A percentile compares a stretch with the other conserved stretches of the same genome.
Conservation (phyloP, 30 jellyfish, hydroid and myxozoan species). For the Chrysaora quinquecirrha region DNA sequence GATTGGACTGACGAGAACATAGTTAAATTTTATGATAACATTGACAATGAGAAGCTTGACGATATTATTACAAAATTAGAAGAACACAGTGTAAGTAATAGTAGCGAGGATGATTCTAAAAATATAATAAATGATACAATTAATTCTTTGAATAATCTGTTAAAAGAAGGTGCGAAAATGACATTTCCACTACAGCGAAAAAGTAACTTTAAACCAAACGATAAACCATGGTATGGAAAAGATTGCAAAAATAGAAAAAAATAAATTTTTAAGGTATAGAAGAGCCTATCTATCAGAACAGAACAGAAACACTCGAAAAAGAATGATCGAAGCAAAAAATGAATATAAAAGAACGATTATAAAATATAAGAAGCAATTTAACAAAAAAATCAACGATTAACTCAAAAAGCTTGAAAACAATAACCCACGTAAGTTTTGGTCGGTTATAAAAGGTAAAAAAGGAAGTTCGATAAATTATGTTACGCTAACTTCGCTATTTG, state of each 20-base stretch:
- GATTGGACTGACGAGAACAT: conserved; percentile 14
- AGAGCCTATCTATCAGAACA: not conserved
- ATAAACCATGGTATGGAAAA: conserved; percentile 7
- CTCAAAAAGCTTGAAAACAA: not conserved
- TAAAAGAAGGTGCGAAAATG: not conserved
- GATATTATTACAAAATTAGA: not conserved
- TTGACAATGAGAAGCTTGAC: not conserved
- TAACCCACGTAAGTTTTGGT: conserved; percentile 11
- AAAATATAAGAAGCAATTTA: not conserved
- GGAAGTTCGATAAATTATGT: not conserved
- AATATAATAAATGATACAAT: not conserved
- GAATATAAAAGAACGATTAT: conserved; percentile 6
- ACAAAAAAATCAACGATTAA: not conserved
- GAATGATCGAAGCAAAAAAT: not conserved
- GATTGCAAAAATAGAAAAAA: not conserved
- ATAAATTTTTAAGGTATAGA: not conserved
- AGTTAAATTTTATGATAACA: not conserved
- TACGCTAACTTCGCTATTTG: not conserved
- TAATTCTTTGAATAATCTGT: not conserved
- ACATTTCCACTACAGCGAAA: not conserved
- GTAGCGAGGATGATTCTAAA: not conserved
- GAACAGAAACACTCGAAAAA: not conserved
- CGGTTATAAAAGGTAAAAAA: conserved; percentile 7
- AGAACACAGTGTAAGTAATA: not conserved
- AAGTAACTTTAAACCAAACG: not conserved